These are phyloP conservation scores for Stomatorhinus walkeri DNA, from an alignment of 2,797 vertebrate genomes.

Conservation along the genomic window DNA sequence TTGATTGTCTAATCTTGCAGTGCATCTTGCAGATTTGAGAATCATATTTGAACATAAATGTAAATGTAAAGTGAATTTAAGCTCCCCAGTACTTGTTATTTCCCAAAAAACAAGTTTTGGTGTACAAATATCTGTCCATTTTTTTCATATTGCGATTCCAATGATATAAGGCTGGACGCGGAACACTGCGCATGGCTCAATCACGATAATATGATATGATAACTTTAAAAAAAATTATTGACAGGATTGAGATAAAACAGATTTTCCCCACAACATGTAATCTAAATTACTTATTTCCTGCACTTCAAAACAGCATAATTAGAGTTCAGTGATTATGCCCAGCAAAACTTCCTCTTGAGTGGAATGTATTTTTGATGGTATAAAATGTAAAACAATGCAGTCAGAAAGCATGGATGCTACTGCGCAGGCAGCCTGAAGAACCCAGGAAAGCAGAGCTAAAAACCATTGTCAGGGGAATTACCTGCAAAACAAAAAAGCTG, in stretches of 20 bases:
- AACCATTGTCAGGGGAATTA: background rate
- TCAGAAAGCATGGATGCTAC: background rate
- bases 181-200: background rate
- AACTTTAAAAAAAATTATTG: background rate
- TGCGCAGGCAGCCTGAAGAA: background rate
- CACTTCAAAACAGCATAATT: constrained; percentile 6
- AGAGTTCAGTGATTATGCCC: constrained; percentile 1
- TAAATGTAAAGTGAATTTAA: background rate
- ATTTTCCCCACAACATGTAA: constrained; percentile 8
- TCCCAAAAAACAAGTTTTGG: background rate
- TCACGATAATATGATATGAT: constrained; percentile 2
- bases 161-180: background rate
- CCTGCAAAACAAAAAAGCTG: constrained; percentile 29
- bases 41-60: background rate
- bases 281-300: constrained; percentile 2
- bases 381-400: background rate
- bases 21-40: background rate
- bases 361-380: background rate
- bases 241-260: constrained; percentile 7
- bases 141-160: background rate
- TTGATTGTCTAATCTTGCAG: background rate
- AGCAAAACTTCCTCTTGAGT: background rate
- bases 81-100: background rate
- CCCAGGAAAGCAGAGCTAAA: background rate
- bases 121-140: background rate